Conservation (phyloP, 2,113 vertebrate genomes). For the Trogon melanurus region DNA sequence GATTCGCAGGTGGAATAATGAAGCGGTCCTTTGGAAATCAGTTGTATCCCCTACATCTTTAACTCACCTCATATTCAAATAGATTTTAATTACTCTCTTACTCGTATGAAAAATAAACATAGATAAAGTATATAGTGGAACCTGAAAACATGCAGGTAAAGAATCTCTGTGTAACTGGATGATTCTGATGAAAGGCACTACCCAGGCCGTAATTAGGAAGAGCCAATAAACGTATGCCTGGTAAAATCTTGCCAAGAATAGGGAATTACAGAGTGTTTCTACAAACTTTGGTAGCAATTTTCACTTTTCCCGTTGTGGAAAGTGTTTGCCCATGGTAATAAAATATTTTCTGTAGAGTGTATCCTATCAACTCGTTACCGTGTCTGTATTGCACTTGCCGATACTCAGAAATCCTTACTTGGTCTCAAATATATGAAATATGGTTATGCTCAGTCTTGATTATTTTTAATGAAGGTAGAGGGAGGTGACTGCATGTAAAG, state of each 20-base stretch:
- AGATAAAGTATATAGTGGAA: background rate
- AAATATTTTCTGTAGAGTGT: background rate
- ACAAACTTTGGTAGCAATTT: background rate
- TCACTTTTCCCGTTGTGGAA: background rate
- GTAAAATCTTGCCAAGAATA: background rate
- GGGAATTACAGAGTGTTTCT: background rate
- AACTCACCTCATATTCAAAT: background rate
- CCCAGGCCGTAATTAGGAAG: fast-evolving
- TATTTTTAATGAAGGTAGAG: background rate
- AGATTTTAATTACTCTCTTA: background rate
- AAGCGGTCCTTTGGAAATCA: background rate
- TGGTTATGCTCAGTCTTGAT: background rate
- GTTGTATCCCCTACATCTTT: fast-evolving
- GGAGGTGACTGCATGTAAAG: background rate
- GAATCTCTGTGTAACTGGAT: background rate
- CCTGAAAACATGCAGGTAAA: background rate
- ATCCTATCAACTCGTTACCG: background rate
- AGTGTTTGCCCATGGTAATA: background rate
- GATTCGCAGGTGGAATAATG: background rate
- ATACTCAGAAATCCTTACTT: background rate
- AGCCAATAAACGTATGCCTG: background rate
- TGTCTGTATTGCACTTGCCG: background rate
- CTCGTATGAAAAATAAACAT: background rate
- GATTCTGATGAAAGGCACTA: background rate
- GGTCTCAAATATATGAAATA: background rate